Conservation (phyloP, 2,888 invertebrate genomes). For the Brassicogethes aeneus region DNA sequence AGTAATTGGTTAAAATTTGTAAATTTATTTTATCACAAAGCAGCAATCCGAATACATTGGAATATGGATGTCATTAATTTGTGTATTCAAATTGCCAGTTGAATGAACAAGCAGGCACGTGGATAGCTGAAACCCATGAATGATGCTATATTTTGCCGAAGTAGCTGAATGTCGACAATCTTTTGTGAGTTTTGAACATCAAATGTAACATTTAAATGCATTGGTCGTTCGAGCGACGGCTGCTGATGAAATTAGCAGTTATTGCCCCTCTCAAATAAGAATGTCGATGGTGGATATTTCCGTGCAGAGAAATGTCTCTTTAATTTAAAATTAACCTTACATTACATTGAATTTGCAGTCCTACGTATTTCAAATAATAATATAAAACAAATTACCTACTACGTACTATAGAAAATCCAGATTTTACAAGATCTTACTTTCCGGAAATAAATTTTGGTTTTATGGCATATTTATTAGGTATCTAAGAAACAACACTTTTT, state of each 20-base stretch:
- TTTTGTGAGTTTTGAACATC: slow-evolving; percentile 26
- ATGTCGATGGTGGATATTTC: slow-evolving; percentile 8
- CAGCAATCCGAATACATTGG: background rate
- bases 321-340: no score
- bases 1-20: no score
- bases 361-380: no score
- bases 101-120: background rate
- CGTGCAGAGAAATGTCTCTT: no score
- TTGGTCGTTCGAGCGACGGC: slow-evolving; percentile 30
- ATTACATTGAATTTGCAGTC: no score
- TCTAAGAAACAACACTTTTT: no score
- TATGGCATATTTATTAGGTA: no score
- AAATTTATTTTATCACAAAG: no score
- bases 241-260: slow-evolving; percentile 25
- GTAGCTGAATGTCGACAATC: slow-evolving; percentile 18
- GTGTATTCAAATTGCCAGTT: background rate
- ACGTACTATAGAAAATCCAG: no score
- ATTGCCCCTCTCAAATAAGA: slow-evolving; percentile 21
- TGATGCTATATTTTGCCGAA: slow-evolving; percentile 20
- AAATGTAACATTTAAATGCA: slow-evolving; percentile 39
- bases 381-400: no score
- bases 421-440: no score
- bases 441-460: no score
- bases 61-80: background rate
- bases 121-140: slow-evolving; percentile 8